Percentiles rank a stretch among this genome's conserved stretches.
Evolutionary conservation across 2,113 vertebrate genomes (phyloP).

Genomic region (Hylia prasina): DNA sequence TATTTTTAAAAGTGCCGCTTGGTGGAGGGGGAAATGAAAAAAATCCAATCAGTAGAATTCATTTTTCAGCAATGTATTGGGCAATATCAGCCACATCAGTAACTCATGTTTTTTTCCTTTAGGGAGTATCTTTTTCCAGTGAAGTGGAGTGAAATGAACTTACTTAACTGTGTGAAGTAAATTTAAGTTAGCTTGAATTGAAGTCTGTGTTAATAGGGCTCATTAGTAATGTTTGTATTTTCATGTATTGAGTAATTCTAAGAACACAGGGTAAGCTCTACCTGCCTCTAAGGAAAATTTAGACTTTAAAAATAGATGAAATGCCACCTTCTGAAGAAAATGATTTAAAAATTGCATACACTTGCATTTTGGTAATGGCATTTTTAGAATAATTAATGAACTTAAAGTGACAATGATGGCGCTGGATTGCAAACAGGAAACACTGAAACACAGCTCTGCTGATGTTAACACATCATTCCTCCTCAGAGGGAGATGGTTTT

Average conservation of each 20-base stretch:
- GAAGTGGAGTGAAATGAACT: slow-evolving; percentile 45
- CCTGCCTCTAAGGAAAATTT: background rate
- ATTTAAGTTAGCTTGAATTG: slow-evolving; percentile 38
- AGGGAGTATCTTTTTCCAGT: slow-evolving; percentile 13
- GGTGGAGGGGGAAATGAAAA: background rate
- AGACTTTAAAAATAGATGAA: background rate
- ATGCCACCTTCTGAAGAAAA: background rate
- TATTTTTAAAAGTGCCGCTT: slow-evolving; percentile 57
- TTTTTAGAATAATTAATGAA: background rate
- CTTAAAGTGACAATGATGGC: background rate
- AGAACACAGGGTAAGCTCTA: background rate
- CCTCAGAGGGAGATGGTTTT: background rate
- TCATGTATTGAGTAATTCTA: background rate
- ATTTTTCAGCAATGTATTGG: background rate
- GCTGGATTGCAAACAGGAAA: background rate
- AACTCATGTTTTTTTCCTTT: slow-evolving; percentile 31
- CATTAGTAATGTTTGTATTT: slow-evolving; percentile 28
- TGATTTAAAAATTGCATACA: background rate
- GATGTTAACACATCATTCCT: background rate
- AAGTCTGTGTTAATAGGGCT: slow-evolving; percentile 25
- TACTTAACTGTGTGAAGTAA: slow-evolving; percentile 43
- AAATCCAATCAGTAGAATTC: slow-evolving; percentile 50
- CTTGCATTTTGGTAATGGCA: background rate
- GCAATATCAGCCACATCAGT: slow-evolving; percentile 29
- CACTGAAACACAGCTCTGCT: background rate